Conservation (phyloP, 2,797 vertebrate species). For the Hephaestus fuliginosus region DNA sequence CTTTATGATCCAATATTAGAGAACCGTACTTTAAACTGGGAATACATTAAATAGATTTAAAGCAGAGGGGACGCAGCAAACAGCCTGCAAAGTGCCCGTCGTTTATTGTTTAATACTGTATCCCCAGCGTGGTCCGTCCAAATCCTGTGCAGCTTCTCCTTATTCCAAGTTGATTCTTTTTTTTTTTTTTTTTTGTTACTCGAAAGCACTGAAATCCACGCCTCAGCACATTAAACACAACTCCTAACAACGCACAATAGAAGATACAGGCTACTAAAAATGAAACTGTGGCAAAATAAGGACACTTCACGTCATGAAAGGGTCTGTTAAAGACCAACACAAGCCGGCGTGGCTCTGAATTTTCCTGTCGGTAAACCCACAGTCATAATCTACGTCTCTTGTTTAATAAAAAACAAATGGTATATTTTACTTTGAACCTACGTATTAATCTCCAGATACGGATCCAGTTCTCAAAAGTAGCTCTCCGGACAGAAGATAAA, state of each 20-base stretch:
- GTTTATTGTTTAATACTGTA: slow-evolving; percentile 47
- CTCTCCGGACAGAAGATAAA: neutral
- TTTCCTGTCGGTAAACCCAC: neutral
- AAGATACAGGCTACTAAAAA: neutral
- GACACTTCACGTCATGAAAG: neutral
- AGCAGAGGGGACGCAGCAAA: neutral
- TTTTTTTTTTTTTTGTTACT: too few species aligned
- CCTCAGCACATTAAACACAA: neutral
- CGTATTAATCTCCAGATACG: neutral
- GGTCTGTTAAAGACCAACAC: neutral
- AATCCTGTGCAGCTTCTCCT: neutral
- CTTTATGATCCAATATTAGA: slow-evolving; percentile 30
- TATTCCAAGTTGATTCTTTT: slow-evolving; percentile 37
- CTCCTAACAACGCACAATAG: neutral
- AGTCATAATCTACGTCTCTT: neutral
- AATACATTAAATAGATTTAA: slow-evolving; percentile 25
- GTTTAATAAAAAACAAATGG: neutral
- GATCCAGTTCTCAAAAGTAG: slow-evolving; percentile 11
- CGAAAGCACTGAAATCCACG: neutral
- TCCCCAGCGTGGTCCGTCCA: slow-evolving; percentile 23
- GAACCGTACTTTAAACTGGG: neutral
- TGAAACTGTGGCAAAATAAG: slow-evolving; percentile 4
- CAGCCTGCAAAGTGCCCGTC: slow-evolving; percentile 12
- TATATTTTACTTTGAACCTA: slow-evolving; percentile 19
- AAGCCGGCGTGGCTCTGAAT: slow-evolving; percentile 19